phyloP scores from a whole-genome alignment of 2,797 vertebrate genomes.

The Ctenopoma multispine region DNA sequence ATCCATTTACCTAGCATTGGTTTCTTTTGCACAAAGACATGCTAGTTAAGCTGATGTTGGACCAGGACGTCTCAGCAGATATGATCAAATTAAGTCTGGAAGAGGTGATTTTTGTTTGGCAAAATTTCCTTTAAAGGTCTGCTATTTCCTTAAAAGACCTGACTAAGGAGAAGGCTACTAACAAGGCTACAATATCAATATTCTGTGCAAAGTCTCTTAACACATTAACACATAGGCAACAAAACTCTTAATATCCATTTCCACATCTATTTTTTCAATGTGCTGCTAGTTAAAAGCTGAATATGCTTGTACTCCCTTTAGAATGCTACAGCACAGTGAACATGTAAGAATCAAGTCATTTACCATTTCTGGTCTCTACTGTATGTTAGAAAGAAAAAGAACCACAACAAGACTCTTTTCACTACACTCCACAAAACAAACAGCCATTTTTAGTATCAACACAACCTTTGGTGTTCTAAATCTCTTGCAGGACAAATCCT shows the following conservation, averaged over 20 bases:
- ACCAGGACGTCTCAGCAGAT: not conserved
- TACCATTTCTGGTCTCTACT: no score
- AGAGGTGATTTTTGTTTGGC: not conserved
- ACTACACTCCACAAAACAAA: not conserved
- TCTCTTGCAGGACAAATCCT: constrained; percentile 16
- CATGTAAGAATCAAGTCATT: no score
- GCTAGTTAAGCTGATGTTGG: not conserved
- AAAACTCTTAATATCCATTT: no score
- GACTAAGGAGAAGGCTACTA: not conserved
- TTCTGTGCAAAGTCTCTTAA: no score
- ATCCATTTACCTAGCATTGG: not conserved
- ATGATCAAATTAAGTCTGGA: not conserved
- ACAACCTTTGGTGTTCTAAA: constrained; percentile 13
- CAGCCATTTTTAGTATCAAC: not conserved
- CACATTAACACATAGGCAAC: no score
- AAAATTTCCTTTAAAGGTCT: no score
- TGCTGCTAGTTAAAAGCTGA: no score
- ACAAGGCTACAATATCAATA: not conserved
- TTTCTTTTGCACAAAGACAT: not conserved
- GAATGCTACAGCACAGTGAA: no score
- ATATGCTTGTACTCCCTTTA: no score
- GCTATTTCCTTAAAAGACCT: not conserved
- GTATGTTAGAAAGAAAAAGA: no score
- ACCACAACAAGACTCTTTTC: no score
- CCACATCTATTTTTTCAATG: no score